Base-by-base conservation (phyloP, 1,140 invertebrate genomes). In the Pemphigus obesinymphae region DNA sequence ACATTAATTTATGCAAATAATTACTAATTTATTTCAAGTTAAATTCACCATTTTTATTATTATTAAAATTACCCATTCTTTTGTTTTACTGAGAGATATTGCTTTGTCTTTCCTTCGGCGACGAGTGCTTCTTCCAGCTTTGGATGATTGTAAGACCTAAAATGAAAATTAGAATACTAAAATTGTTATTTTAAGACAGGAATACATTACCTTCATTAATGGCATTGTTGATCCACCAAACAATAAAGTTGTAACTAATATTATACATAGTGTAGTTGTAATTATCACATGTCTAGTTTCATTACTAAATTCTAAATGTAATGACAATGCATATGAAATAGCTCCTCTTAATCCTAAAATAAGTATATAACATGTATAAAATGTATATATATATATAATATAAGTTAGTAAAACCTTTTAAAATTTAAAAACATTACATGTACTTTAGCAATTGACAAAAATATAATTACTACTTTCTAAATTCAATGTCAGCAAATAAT, bases 171-270 rank as follows among this genome's bases (percentile, higher is more conserved):
- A 31, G 40, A 26, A 80, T 48, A 78, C 20, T 70, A 23, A 26
- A 2, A 11, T 53, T 45, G 15, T 89, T 88, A 89, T 90, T 87
- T 85, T 61, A 23, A 85, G 83, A 84, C 73, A 82, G 82, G 53
- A 68, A 78, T 17, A 40, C 17, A 58, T 82, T 87, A 95, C 94
- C 86, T 96, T 98, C 82, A 99, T 89, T 82, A 99, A 86, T 1
- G 97, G 97, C 95, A 99, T 97, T 1, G 97, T 99, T 0, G 96
- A 94, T 6, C 97, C 97, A 82, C 97, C 98, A 85, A 99, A 94
- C 85, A 98, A 90, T 26, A 99, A 87, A 0, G 96, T 96, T 0
- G 97, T 99, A 84, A 99, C 96, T 15, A 99, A 89, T 3, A 99
- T 96, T 83, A 99, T 97, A 82, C 99, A 97, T 0, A 99, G 89